Conservation (phyloP, 2,113 vertebrate genomes). For the Clarias batrachus region DNA sequence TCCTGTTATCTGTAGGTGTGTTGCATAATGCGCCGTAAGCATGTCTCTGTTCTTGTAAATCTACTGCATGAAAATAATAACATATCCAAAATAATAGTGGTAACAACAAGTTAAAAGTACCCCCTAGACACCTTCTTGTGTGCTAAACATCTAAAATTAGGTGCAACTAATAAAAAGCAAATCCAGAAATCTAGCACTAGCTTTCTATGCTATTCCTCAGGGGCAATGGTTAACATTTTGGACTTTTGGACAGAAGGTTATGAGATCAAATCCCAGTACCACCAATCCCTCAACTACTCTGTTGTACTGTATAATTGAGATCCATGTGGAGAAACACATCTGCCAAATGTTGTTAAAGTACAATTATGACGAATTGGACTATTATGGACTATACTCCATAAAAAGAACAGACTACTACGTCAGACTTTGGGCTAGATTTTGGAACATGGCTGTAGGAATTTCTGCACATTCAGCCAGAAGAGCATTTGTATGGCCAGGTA, state of each 20-base stretch:
- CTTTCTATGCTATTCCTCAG: too few relatives aligned
- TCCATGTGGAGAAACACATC: too few relatives aligned
- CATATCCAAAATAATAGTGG: not conserved
- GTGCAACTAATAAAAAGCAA: not conserved
- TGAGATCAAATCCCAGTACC: too few relatives aligned
- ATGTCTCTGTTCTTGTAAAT: not conserved
- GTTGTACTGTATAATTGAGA: too few relatives aligned
- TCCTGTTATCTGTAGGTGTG: not conserved
- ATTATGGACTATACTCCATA: not conserved
- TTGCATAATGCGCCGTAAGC: conserved; percentile 5
- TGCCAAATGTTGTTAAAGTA: not conserved
- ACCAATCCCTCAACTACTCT: too few relatives aligned
- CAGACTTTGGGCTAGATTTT: not conserved
- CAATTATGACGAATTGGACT: too few relatives aligned
- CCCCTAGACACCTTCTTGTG: not conserved
- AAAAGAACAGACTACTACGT: not conserved
- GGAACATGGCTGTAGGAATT: not conserved
- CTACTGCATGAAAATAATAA: conserved; percentile 1
- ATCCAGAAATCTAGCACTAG: not conserved
- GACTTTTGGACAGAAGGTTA: too few relatives aligned
- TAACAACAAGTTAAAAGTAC: not conserved
- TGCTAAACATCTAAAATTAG: not conserved
- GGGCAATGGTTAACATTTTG: too few relatives aligned
- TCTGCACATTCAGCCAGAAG: not conserved
- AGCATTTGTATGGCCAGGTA: not conserved